Conservation (phyloP, 2,888 invertebrate genomes). For the Melipona bicolor region DNA sequence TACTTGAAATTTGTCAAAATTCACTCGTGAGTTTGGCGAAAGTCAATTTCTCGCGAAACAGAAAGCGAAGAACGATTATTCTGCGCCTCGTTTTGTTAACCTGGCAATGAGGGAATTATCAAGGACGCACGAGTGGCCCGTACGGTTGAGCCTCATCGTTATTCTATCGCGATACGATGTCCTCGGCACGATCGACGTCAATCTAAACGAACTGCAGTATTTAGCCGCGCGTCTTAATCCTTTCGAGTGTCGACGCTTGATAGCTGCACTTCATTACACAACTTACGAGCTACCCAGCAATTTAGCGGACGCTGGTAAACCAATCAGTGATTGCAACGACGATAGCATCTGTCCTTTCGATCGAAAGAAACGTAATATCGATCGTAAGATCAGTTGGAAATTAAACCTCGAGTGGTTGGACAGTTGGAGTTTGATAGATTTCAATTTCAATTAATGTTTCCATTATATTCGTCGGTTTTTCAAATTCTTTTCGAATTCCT, state of each 20-base stretch:
- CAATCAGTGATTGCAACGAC: neutral
- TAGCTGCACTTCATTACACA: slow-evolving; percentile 86
- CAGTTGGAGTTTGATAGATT: neutral
- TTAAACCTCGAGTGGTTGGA: neutral
- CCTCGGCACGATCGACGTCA: slow-evolving; percentile 77
- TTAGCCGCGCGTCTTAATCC: slow-evolving; percentile 86
- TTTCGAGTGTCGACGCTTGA: slow-evolving; percentile 86
- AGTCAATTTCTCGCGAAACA: neutral
- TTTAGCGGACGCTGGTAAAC: slow-evolving; percentile 84
- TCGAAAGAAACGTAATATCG: neutral
- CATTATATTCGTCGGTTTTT: neutral
- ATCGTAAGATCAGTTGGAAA: neutral
- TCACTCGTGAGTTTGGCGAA: neutral
- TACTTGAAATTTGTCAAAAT: neutral
- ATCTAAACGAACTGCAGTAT: slow-evolving; percentile 84
- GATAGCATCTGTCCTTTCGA: too few species aligned
- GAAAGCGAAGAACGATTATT: neutral
- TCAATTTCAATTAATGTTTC: neutral
- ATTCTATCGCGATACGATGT: slow-evolving; percentile 6
- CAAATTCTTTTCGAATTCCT: neutral
- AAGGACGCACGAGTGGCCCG: neutral
- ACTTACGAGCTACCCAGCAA: slow-evolving; percentile 83
- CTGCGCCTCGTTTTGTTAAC: neutral
- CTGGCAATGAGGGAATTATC: slow-evolving; percentile 14
- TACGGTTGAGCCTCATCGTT: slow-evolving; percentile 5